Conservation (phyloP, 2,888 invertebrate species). For the Ophioninae sp. region DNA sequence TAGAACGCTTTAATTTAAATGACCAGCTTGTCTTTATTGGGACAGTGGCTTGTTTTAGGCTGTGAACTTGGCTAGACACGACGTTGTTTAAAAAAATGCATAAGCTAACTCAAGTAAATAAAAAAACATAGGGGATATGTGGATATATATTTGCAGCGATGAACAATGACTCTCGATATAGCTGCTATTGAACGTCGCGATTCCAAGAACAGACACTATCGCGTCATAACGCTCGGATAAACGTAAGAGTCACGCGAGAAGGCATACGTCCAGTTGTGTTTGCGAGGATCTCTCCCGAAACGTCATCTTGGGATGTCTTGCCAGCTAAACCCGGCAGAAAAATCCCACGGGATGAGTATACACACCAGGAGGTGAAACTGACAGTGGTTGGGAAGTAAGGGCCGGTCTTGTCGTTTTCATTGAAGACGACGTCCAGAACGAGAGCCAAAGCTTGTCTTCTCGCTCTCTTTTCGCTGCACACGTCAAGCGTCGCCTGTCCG, state of each 20-base stretch:
- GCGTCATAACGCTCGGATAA: constrained; percentile 56
- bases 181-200: constrained; percentile 37
- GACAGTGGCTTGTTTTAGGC: not conserved
- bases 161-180: constrained; percentile 9
- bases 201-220: constrained; percentile 39
- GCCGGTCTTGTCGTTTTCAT: constrained; percentile 72
- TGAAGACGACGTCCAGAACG: constrained; percentile 75
- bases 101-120: not conserved
- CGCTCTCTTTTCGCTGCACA: constrained; percentile 49
- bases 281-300: constrained; percentile 64
- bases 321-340: constrained; percentile 63
- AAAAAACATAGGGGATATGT: not conserved
- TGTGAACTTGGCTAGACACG: not conserved
- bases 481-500: constrained; percentile 67
- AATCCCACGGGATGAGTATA: constrained; percentile 76
- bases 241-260: constrained; percentile 44
- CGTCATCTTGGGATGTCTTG: constrained; percentile 66
- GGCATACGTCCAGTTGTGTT: constrained; percentile 70
- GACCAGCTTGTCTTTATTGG: not conserved
- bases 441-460: constrained; percentile 50
- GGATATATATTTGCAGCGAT: not conserved
- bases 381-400: constrained; percentile 75
- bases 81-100: not conserved
- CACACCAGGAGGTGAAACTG: constrained; percentile 75
- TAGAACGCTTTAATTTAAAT: not conserved